Evolutionary conservation across 2,797 vertebrate species (phyloP).

Genomic region (Furcifer pardalis): DNA sequence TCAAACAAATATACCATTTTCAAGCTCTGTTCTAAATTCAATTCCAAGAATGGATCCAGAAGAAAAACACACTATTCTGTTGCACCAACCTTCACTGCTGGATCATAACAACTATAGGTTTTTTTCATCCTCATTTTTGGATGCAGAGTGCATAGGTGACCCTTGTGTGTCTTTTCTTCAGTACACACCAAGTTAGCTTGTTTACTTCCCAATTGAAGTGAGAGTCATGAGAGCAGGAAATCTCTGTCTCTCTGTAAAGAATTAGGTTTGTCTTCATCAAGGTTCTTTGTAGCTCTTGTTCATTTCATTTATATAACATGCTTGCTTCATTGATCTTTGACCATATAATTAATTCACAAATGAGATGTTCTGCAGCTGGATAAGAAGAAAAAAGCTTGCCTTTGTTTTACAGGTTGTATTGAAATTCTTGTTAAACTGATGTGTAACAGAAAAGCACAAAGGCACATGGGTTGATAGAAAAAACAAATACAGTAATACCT

Average conservation of each 20-base stretch:
- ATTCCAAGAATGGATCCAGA: background rate
- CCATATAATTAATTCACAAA: background rate
- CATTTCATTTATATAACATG: background rate
- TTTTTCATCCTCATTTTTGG: background rate
- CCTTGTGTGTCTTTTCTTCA: background rate
- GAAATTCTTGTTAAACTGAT: conserved; percentile 9
- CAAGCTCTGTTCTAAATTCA: background rate
- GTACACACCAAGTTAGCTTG: background rate
- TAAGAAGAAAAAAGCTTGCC: conserved; percentile 15
- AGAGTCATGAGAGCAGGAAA: background rate
- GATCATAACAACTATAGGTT: background rate
- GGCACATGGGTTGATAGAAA: background rate
- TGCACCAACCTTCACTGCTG: background rate
- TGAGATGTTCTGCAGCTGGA: background rate
- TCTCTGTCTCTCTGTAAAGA: background rate
- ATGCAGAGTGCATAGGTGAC: background rate
- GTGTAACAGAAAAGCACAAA: background rate
- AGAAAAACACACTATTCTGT: no score
- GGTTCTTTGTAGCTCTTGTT: background rate
- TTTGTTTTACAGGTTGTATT: background rate
- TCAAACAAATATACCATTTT: no score
- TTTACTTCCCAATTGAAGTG: accelerated
- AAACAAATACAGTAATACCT: no score
- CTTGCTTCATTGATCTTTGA: background rate
- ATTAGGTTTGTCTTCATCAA: background rate